phyloP scores from a whole-genome alignment of 2,797 vertebrate genomes.

The Poeciliopsis gracilis region DNA sequence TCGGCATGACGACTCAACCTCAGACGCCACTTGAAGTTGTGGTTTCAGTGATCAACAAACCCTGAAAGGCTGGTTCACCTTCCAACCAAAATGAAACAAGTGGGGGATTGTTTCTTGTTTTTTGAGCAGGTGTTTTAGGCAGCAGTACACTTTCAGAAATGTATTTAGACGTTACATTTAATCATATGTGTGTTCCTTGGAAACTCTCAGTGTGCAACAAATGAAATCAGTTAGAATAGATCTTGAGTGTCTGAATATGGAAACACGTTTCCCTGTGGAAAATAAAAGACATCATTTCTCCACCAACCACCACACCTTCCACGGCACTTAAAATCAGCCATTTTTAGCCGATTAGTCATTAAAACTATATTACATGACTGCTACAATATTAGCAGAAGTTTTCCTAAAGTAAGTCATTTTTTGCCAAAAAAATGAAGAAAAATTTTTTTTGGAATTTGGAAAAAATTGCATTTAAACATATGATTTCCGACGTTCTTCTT shows the following conservation, averaged over 20 bases:
- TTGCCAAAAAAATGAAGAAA: no score
- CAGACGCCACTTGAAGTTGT: slow-evolving; percentile 39
- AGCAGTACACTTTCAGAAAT: neutral
- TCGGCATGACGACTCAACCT: slow-evolving; percentile 12
- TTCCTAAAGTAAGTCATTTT: neutral
- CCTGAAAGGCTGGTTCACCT: neutral
- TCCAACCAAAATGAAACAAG: neutral
- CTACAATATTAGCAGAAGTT: neutral
- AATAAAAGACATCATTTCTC: neutral
- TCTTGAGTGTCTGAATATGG: neutral
- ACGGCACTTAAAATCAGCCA: neutral
- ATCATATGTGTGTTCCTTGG: neutral
- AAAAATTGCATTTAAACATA: neutral
- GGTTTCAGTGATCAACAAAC: slow-evolving; percentile 24
- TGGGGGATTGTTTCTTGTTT: neutral
- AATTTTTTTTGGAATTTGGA: neutral
- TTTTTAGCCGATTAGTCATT: neutral
- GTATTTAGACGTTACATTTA: neutral
- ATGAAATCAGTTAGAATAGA: neutral
- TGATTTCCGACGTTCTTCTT: neutral
- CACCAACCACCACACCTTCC: neutral
- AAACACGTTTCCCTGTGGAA: neutral
- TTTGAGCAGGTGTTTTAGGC: neutral
- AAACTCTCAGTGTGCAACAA: neutral
- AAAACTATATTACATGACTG: neutral